Conservation (phyloP, 2,797 vertebrate genomes). For the Argya squamiceps region DNA sequence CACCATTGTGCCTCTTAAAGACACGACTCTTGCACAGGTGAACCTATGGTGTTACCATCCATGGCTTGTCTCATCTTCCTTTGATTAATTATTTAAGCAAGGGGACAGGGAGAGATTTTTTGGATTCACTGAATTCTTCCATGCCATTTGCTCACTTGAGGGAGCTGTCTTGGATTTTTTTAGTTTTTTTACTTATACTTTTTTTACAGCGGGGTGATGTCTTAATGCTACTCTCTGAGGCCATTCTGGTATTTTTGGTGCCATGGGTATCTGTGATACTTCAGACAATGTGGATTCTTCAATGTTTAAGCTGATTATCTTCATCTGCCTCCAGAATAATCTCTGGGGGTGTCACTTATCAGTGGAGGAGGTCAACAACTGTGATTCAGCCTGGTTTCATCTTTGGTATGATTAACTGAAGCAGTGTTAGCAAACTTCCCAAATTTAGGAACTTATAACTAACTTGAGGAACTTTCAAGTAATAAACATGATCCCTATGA, state of each 20-base stretch:
- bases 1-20: not conserved
- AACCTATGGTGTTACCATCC: not conserved
- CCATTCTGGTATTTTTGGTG: not conserved
- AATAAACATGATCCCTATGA: not conserved
- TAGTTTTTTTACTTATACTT: not conserved
- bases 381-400: not conserved
- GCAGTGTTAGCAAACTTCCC: not conserved
- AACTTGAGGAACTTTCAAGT: not conserved
- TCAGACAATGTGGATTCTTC: not conserved
- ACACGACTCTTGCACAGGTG: accelerated
- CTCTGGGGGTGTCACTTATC: not conserved
- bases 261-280: not conserved
- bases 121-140: not conserved
- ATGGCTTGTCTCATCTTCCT: not conserved
- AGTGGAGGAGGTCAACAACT: not conserved
- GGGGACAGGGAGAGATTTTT: not conserved
- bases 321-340: not conserved
- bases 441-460: not conserved
- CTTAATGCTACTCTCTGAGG: not conserved
- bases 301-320: not conserved
- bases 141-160: not conserved
- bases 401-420: not conserved
- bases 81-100: not conserved
- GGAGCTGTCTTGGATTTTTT: not conserved
- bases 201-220: not conserved